These are phyloP conservation scores for Ceyx cyanopectus DNA, from an alignment of 2,113 vertebrate species.

Conservation along the genomic window DNA sequence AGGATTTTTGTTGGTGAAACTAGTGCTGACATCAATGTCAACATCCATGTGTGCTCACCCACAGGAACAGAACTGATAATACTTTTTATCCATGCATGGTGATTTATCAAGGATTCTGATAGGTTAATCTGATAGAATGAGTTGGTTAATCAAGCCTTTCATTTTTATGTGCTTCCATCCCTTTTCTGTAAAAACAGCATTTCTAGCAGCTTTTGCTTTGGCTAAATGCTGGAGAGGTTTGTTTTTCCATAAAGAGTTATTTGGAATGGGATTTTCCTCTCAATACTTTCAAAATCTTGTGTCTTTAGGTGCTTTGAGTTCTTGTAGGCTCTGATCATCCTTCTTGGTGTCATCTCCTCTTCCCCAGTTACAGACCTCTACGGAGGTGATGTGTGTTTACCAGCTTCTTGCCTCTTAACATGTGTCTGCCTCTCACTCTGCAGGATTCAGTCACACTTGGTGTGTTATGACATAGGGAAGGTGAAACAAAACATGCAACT, in stretches of 20 bases:
- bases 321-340: not conserved
- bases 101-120: not conserved
- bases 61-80: not conserved
- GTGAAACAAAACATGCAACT: not conserved
- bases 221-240: not conserved
- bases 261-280: not conserved
- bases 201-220: not conserved
- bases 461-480: not conserved
- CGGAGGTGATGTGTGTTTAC: not conserved
- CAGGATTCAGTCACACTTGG: not conserved
- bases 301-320: not conserved
- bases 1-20: not conserved
- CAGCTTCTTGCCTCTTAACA: not conserved
- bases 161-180: not conserved
- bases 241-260: not conserved
- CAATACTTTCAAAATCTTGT: not conserved
- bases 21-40: not conserved
- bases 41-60: not conserved
- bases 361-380: accelerated
- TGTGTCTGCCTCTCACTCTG: not conserved
- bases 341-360: not conserved
- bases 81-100: not conserved
- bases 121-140: not conserved
- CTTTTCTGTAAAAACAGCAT: not conserved
- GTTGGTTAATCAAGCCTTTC: not conserved